Evolutionary conservation across 2,797 vertebrate genomes (phyloP).

Genomic region (Pristis pectinata): DNA sequence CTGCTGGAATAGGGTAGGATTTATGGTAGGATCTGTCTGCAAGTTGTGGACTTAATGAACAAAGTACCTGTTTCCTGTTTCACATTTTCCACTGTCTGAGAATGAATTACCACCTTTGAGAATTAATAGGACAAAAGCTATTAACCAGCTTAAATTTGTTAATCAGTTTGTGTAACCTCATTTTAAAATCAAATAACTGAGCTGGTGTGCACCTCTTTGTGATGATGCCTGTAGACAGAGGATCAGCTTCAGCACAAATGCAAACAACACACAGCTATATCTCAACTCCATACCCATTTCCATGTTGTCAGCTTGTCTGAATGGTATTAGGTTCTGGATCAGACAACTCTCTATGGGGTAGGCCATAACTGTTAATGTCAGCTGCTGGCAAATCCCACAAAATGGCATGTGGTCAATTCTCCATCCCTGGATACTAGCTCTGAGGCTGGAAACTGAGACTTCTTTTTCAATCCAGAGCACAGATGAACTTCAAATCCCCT

Average conservation of each 20-base stretch:
- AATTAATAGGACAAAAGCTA: background rate
- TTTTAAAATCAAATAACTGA: background rate
- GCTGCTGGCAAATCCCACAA: too few relatives aligned
- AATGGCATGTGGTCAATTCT: too few relatives aligned
- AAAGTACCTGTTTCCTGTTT: background rate
- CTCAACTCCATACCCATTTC: background rate
- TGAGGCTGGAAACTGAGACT: too few relatives aligned
- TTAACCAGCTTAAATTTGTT: background rate
- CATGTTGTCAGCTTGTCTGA: background rate
- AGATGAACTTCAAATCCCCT: too few relatives aligned
- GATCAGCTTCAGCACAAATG: background rate
- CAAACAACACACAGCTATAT: background rate
- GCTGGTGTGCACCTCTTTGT: background rate
- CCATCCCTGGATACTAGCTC: too few relatives aligned
- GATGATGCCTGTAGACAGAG: background rate
- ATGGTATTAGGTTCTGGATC: background rate
- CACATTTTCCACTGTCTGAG: background rate
- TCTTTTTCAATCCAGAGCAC: too few relatives aligned
- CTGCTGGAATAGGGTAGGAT: background rate
- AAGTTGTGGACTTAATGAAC: background rate
- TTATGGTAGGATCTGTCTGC: background rate
- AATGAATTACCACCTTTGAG: background rate
- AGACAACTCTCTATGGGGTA: background rate
- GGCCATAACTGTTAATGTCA: background rate
- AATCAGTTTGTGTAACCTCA: background rate